These are phyloP conservation scores for Apostichopus parvimensis DNA, from an alignment of 35 echinoderm and acorn worm species.

Conservation along the genomic window DNA sequence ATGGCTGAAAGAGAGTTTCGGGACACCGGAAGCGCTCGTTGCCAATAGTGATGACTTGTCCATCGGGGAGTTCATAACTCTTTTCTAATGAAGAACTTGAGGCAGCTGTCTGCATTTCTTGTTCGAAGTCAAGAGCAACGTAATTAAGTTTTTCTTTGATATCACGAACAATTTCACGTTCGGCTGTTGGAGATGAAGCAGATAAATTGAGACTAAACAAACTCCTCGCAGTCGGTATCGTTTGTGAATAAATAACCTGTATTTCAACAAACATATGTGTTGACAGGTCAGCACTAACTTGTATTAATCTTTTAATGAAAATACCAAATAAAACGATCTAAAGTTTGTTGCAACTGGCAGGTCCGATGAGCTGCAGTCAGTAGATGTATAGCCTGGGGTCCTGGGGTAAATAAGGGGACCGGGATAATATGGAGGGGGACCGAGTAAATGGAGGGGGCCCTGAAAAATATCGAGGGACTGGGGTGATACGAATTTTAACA, in stretches of 20 bases:
- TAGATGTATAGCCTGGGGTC: not conserved
- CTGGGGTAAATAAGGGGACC: not conserved
- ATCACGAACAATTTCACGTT: constrained; percentile 76
- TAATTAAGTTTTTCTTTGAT: constrained; percentile 76
- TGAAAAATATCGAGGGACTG: not conserved
- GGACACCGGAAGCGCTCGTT: constrained; percentile 68
- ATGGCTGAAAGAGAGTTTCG: constrained; percentile 57
- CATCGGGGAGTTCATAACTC: constrained; percentile 58
- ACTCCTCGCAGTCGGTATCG: too few species aligned
- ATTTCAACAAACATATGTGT: too few species aligned
- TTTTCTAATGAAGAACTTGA: constrained; percentile 13
- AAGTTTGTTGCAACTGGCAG: too few species aligned
- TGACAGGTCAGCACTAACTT: too few species aligned
- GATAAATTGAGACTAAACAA: too few species aligned
- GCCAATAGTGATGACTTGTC: constrained; percentile 82
- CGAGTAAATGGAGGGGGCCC: not conserved
- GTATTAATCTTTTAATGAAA: too few species aligned
- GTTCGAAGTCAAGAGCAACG: constrained; percentile 69
- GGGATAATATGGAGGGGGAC: too few species aligned
- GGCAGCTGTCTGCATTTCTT: constrained; percentile 52
- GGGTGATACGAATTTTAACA: not conserved
- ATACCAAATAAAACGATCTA: too few species aligned
- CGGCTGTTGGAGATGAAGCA: constrained; percentile 40
- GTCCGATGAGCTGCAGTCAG: too few species aligned
- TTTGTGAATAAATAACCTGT: too few species aligned